Base-by-base conservation (phyloP, 2,797 vertebrate genomes). In the Argentina silus region DNA sequence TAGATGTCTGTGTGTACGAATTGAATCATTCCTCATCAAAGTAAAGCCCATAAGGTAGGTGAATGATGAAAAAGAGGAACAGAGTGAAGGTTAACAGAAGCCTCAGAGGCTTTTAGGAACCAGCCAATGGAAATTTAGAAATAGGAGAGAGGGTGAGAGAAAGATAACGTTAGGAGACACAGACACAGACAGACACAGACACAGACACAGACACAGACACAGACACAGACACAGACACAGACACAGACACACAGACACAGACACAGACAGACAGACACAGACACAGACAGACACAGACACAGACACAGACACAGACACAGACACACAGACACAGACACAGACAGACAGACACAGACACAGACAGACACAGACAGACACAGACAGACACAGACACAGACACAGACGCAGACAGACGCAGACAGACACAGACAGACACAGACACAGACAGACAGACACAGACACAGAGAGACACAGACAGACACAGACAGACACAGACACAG, bases 311-410 rank as follows among this genome's bases (percentile, higher is more conserved):
- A 36, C 27, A 36, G 27, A 1, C 4, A 1, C 27, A 2, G 15
- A 48, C 1, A 48, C 7, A 48, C 7, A 48, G 47, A 48, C 7
- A 48, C 1, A 48, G 47, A 48, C 7, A 48, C 7, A 48, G 47
- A 48, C 1, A 80, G 70, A 67, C 50, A 57, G 59, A 61, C 19
- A 61, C 19, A 61, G 59, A 60, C n/a, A 60, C 19, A 36, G 43
- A 57, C 55, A 57, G 15, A 57, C 15, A 57, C 15, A 57, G 15
- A 21, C 15, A 57, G 2, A 36, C 2, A 36, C 27, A 36, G 59
- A 62, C 27, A 36, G 27, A 36, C 27, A 36, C 27, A 36, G 27
- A 1, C 4, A 1, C 27, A 57, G 59, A 61, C 19, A 61, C 19
- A 61, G 59, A 60, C n/a, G 21, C 19, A 36, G 43, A 57, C 55